phyloP scores from a whole-genome alignment of 2,113 vertebrate species.

The Tringa solitaria region DNA sequence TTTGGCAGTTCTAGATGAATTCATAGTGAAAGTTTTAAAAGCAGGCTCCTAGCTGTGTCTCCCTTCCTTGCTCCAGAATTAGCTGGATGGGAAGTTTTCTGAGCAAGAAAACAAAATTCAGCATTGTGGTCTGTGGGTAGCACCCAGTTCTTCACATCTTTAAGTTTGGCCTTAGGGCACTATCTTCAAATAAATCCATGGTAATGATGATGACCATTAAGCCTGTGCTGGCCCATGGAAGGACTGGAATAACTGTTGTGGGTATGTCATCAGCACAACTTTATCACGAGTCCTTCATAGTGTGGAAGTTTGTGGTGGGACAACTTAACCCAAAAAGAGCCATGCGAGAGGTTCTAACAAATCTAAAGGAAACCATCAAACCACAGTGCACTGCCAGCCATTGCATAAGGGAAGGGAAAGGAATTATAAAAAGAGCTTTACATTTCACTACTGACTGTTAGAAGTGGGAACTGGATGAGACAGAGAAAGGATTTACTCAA shows the following conservation, averaged over 20 bases:
- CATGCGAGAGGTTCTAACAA: neutral
- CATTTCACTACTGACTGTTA: neutral
- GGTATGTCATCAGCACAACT: neutral
- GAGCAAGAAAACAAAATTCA: neutral
- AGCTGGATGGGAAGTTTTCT: neutral
- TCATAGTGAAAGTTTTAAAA: neutral
- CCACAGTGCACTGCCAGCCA: neutral
- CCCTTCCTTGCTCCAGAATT: neutral
- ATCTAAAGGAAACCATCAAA: neutral
- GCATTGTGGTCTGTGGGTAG: accelerated
- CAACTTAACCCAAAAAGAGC: neutral
- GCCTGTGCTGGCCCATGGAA: neutral
- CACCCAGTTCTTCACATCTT: neutral
- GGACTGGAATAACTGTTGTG: neutral
- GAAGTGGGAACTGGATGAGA: neutral
- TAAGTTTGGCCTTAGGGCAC: neutral
- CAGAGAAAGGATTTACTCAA: conserved; percentile 18
- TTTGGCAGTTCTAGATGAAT: neutral
- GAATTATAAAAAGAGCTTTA: neutral
- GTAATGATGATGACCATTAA: neutral
- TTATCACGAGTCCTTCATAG: neutral
- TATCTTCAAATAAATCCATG: neutral
- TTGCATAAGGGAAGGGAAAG: neutral
- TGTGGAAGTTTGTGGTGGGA: neutral
- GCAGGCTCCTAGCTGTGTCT: accelerated